These are phyloP conservation scores for Telmatherina bonti DNA, from an alignment of 2,797 vertebrate species.

Conservation along the genomic window DNA sequence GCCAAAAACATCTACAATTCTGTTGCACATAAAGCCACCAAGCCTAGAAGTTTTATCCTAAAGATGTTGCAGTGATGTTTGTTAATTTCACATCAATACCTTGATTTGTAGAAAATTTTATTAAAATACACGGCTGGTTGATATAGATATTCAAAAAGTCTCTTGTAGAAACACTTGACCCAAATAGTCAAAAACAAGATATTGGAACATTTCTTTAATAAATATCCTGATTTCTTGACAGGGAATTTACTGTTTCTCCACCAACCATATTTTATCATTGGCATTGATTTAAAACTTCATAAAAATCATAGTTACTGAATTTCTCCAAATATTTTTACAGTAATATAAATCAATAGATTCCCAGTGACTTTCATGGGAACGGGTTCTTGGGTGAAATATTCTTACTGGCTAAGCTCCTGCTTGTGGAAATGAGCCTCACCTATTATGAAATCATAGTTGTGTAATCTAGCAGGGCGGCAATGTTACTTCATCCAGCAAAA, in stretches of 20 bases:
- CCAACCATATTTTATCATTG: background rate
- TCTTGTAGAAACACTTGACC: background rate
- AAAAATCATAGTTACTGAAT: background rate
- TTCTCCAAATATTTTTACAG: background rate
- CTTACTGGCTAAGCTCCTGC: background rate
- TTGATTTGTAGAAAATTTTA: background rate
- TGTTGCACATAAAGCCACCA: no score
- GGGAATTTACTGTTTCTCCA: no score
- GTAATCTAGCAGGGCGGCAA: constrained; percentile 8
- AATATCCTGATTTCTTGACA: background rate
- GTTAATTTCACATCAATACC: background rate
- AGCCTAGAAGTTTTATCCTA: background rate
- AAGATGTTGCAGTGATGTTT: background rate
- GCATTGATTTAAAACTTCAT: background rate
- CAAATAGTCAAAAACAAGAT: background rate
- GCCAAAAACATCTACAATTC: background rate
- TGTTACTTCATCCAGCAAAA: background rate
- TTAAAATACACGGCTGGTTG: background rate
- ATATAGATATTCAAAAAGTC: background rate
- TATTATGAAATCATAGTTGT: constrained; percentile 4
- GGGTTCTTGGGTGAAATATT: background rate
- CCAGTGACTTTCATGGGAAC: background rate
- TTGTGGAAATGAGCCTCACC: background rate
- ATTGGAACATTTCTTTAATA: background rate
- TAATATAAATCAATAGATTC: background rate